Evolutionary conservation across 2,888 invertebrate species (phyloP).

Genomic region (Galeopsomyia nigrocyanea): DNA sequence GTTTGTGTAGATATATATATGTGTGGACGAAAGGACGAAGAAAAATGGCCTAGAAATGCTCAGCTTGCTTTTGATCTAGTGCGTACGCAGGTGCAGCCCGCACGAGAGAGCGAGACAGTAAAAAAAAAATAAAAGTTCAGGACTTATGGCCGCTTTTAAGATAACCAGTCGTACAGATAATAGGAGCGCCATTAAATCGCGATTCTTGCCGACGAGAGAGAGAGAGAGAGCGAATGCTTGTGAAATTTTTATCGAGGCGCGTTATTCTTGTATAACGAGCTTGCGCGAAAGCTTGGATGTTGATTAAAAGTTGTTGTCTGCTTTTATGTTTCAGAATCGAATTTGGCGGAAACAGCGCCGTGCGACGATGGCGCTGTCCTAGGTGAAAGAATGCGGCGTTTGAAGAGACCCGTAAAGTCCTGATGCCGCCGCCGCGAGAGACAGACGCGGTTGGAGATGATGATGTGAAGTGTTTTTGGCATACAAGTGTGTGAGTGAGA

Average conservation of each 20-base stretch:
- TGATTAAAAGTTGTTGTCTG: no score
- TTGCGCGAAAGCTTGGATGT: neutral
- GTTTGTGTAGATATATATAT: neutral
- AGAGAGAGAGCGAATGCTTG: neutral
- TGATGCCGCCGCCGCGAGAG: conserved; percentile 21
- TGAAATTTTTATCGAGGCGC: no score
- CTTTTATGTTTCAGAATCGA: conserved; percentile 26
- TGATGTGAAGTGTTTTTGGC: neutral
- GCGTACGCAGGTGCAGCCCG: conserved; percentile 10
- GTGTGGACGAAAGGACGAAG: neutral
- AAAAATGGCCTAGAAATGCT: conserved; percentile 9
- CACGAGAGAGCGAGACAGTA: neutral
- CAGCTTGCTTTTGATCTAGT: conserved; percentile 13
- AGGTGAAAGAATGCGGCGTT: conserved; percentile 8
- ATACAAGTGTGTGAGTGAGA: neutral
- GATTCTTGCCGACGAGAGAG: neutral
- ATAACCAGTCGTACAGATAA: conserved; percentile 24
- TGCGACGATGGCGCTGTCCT: conserved; percentile 7
- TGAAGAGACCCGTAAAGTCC: conserved; percentile 19
- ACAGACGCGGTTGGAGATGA: neutral
- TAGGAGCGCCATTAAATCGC: neutral
- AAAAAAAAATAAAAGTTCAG: no score
- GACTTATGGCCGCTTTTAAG: conserved; percentile 32
- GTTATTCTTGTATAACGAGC: no score
- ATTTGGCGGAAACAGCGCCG: neutral